Evolutionary conservation across 2,797 vertebrate genomes (phyloP), one percentile per base, ranked within the genome.

Genomic region (Anableps anableps): DNA sequence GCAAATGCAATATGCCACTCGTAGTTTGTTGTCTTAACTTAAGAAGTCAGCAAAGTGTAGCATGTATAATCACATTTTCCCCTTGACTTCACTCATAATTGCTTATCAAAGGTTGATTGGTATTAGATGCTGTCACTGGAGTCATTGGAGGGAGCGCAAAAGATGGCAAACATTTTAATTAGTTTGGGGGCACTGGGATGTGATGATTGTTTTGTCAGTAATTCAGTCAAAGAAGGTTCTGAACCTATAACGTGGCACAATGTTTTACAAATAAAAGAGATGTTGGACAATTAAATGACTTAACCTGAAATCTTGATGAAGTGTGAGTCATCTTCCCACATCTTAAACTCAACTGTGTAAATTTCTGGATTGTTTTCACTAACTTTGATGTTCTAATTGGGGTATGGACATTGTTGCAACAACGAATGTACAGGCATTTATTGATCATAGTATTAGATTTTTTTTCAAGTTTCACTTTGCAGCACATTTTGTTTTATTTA

Each of bases 61-160:
- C 89, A 76, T 85, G 81, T 82, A 90, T 92, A 94, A 94, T 94
- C 89, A 88, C 81, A 88, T 92, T 92, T 94, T 90, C 87, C 88
- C 83, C 86, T 80, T 80, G 88, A 93, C 88, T 86, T 91, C 85
- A 84, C 89, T 87, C 75, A 85, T 93, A 90, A 95, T 94, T 87
- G 92, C 83, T 91, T 89, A 91, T 91, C 86, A 91, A 92, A 86
- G 82, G 85, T 91, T 93, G 90, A 94, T 93, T 93, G 92, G 89
- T 85, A 89, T 88, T 81, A 82, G 83, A 92, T 86, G 77, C 78
- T 91, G 91, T 89, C 88, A 88, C 82, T 85, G 79, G 78, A 92
- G 88, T 85, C 86, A 79, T 23, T 82, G 74, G 60, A 86, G 66
- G 77, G 80, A 77, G 80, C 80, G 76, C 79, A 81, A 89, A 89